Evolutionary conservation across 2,888 invertebrate genomes (phyloP), one percentile per base, ranked within the genome.

Genomic region (Uloborus plumipes): DNA sequence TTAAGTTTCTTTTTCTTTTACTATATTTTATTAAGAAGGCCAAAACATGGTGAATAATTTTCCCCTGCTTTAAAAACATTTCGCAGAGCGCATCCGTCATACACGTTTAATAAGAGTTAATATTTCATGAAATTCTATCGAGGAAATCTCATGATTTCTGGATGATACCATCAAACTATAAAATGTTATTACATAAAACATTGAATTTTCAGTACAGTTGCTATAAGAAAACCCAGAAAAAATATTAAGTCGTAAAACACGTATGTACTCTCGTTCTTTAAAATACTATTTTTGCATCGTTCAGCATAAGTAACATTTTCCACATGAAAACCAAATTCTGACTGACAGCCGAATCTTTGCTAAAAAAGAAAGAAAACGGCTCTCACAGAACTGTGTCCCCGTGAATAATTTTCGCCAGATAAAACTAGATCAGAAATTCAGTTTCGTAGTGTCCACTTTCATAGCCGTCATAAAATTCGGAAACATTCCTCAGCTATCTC

Each of bases 391-490:
- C 51, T 69, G 14, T 55, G 55, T 53, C 22, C n/a, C 51, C 9
- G 69, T 20, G 51, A 69, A 69, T 69, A 69, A 55, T 69, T 50
- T 69, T 69, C 69, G 55, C 16, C 53, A 69, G 18, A 69, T 55
- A 69, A 69, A 69, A 14, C 55, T 51, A 50, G 26, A 67, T 67
- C 22, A 26, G 49, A 53, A 39, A 49, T 67, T 53, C 16, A 50
- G 31, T 39, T 55, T n/a, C 55, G 1, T 26, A 7, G 13, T 11
- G 22, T 55, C 51, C n/a, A 22, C n/a, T 69, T 18, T 55, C n/a
- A 18, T 20, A 14, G 31, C 51, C 69, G 16, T 55, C 50, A 18
- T 53, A 55, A 69, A 22, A 39, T 16, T 18, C 55, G 15, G 31
- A 9, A 69, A 55, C 16, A n/a, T 55, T 55, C 50, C 20, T 65